These are phyloP conservation scores for Neotoma lepida DNA, from an alignment of 2,113 vertebrate genomes.

Conservation along the genomic window DNA sequence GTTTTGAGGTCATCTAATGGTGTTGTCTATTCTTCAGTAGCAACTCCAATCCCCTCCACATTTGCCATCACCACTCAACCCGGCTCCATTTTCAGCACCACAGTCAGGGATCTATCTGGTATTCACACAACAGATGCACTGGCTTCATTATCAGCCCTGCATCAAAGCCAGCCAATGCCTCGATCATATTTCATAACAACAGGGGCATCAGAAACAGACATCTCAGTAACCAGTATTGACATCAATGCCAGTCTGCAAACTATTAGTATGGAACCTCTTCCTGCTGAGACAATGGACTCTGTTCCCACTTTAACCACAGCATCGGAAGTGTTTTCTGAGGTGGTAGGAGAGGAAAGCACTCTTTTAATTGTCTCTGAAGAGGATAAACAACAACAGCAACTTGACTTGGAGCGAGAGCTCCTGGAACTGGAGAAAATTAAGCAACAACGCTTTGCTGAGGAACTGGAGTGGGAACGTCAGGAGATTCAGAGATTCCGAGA, in stretches of 20 bases:
- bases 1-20: constrained; percentile 94
- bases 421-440: constrained; percentile 98
- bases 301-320: constrained; percentile 89
- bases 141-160: constrained; percentile 89
- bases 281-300: constrained; percentile 87
- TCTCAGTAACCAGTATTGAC: constrained; percentile 84
- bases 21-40: constrained; percentile 95
- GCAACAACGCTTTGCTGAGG: constrained; percentile 96
- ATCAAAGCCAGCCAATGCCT: constrained; percentile 89
- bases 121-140: constrained; percentile 92
- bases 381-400: constrained; percentile 94
- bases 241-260: constrained; percentile 87
- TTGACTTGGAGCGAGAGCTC: constrained; percentile 96
- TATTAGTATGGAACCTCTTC: constrained; percentile 87
- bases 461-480: constrained; percentile 97
- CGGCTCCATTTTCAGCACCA: constrained; percentile 94
- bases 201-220: constrained; percentile 87
- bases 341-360: constrained; percentile 91
- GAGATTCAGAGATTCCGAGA: constrained; percentile 98
- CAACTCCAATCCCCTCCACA: constrained; percentile 93
- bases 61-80: constrained; percentile 98
- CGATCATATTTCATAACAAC: constrained; percentile 93
- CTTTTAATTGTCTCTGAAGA: constrained; percentile 93
- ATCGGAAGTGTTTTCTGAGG: constrained; percentile 92
- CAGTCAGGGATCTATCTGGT: constrained; percentile 89